These are phyloP conservation scores for Cairina moschata DNA, from an alignment of 2,113 vertebrate genomes.

Conservation along the genomic window DNA sequence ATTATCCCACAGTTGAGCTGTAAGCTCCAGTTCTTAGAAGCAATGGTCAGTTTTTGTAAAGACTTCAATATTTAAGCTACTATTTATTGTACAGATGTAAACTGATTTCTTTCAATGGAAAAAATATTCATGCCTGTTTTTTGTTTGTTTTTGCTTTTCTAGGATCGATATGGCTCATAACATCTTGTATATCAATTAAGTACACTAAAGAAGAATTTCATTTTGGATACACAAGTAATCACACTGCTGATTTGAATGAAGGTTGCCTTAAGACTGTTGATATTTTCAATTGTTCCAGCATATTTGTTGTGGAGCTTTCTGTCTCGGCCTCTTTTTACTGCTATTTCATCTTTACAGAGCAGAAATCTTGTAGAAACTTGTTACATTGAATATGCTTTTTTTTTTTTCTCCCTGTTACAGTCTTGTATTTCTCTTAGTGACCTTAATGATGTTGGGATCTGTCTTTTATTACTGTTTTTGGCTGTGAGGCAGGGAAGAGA, in stretches of 20 bases:
- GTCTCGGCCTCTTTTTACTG: not conserved
- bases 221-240: not conserved
- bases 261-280: conserved; percentile 57
- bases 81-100: not conserved
- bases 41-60: not conserved
- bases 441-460: not conserved
- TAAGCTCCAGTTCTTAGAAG: not conserved
- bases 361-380: not conserved
- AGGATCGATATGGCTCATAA: conserved; percentile 83
- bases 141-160: not conserved
- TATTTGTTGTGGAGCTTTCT: not conserved
- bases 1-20: not conserved
- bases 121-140: not conserved
- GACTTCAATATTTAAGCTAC: not conserved
- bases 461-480: not conserved
- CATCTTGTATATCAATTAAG: not conserved
- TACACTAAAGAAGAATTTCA: not conserved
- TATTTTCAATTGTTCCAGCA: not conserved
- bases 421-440: not conserved
- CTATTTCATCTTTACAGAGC: not conserved
- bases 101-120: not conserved
- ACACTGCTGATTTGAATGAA: not conserved
- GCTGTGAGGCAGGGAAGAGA: not conserved
- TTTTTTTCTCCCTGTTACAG: not conserved
- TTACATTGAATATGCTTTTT: not conserved